Percentiles rank a stretch among this genome's conserved stretches.
Evolutionary conservation across 2,113 vertebrate species (phyloP).

Genomic region (Pampusana beccarii): DNA sequence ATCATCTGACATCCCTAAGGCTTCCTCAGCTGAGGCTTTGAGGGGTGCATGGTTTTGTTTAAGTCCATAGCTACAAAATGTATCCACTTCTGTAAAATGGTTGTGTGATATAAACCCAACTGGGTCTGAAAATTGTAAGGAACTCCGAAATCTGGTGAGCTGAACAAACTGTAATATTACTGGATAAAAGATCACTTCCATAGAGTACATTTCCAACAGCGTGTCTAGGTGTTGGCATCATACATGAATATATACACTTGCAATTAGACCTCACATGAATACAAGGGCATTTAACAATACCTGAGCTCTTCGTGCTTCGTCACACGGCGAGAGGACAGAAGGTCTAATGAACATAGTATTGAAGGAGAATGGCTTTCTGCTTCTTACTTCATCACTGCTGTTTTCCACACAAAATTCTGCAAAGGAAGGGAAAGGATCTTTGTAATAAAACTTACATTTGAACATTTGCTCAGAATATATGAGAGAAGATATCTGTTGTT

Average conservation of each 20-base stretch:
- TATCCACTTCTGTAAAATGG: background rate
- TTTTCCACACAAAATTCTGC: background rate
- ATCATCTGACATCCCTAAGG: background rate
- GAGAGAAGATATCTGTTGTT: background rate
- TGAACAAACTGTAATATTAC: background rate
- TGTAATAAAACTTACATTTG: background rate
- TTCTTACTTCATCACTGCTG: background rate
- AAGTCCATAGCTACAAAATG: background rate
- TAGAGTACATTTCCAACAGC: background rate
- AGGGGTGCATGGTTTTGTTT: background rate
- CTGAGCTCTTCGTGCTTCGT: background rate
- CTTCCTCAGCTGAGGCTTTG: background rate
- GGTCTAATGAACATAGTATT: background rate
- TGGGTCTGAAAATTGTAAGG: background rate
- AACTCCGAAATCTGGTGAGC: background rate
- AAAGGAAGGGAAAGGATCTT: background rate
- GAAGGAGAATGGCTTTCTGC: background rate
- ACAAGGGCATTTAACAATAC: background rate
- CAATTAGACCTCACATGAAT: background rate
- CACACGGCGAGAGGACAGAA: accelerated
- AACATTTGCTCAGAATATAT: background rate
- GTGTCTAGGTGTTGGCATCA: background rate
- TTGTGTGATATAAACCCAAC: background rate
- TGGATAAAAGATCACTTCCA: background rate
- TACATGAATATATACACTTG: background rate